Conservation (phyloP, 2,113 vertebrate genomes). For the Diadophis punctatus region DNA sequence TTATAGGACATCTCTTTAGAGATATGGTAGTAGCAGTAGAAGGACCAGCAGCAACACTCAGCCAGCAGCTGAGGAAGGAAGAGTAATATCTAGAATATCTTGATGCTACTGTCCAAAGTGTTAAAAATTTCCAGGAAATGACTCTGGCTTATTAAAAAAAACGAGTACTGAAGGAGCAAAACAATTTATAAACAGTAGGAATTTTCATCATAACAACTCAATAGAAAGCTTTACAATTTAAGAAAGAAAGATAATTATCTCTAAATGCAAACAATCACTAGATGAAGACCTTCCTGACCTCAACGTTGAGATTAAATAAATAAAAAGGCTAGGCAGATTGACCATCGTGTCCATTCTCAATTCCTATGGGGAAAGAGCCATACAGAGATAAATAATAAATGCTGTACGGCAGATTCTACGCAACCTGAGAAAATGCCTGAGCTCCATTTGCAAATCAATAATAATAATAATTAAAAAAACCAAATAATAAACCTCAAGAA, state of each 20-base stretch:
- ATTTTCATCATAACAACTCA: not conserved
- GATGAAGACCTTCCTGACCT: not conserved
- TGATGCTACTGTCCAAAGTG: not conserved
- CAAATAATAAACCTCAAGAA: conserved; percentile 10
- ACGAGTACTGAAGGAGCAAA: not conserved
- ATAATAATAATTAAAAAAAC: not conserved
- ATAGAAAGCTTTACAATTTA: not conserved
- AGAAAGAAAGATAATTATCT: not conserved
- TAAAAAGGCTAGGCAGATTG: not conserved
- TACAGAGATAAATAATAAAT: not conserved
- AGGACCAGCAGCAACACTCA: fast-evolving
- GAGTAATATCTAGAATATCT: not conserved
- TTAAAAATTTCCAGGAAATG: not conserved
- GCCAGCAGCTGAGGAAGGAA: not conserved
- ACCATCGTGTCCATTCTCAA: not conserved
- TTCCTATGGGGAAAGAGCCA: not conserved
- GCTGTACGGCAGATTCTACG: not conserved
- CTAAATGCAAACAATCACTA: not conserved
- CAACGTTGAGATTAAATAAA: not conserved
- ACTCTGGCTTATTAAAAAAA: not conserved
- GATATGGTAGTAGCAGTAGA: fast-evolving
- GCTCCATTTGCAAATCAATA: not conserved
- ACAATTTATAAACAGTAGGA: conserved; percentile 9
- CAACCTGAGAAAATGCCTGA: not conserved
- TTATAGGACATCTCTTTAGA: not conserved